Evolutionary conservation across 23 tunicate genomes (phyloP).

Genomic region (Botrylloides violaceus): DNA sequence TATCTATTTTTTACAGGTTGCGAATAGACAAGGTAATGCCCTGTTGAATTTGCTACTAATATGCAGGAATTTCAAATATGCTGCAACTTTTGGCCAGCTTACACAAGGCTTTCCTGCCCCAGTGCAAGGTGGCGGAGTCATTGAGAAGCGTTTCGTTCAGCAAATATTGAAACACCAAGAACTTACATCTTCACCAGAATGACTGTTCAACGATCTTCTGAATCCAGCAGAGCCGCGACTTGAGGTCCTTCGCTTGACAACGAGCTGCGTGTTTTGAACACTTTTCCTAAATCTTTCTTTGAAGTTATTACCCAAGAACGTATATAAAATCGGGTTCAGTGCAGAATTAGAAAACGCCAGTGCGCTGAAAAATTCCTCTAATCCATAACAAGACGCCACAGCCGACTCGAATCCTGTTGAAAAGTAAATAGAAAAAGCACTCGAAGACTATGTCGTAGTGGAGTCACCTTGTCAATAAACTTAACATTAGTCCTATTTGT

Average conservation of each 20-base stretch:
- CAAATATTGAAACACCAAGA: no score
- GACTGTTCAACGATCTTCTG: neutral
- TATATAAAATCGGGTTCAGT: constrained; percentile 81
- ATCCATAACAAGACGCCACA: constrained; percentile 41
- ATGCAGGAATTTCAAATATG: no score
- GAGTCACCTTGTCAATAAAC: no score
- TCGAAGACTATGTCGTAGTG: no score
- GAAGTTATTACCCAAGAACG: constrained; percentile 86
- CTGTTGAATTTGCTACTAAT: no score
- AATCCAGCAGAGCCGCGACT: constrained; percentile 4
- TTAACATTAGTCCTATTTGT: neutral
- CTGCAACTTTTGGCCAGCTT: no score
- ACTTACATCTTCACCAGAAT: neutral
- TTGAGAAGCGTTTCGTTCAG: no score
- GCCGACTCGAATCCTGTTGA: constrained; percentile 43
- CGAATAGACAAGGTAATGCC: neutral
- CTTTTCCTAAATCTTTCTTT: constrained; percentile 58
- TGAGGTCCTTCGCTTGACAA: constrained; percentile 4
- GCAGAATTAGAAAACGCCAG: constrained; percentile 84
- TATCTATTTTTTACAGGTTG: neutral
- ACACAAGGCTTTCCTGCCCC: no score
- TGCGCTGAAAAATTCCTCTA: constrained; percentile 59
- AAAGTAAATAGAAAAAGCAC: neutral
- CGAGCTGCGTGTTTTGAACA: constrained; percentile 28
- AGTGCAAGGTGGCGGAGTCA: no score